These are phyloP conservation scores for Pangasianodon hypophthalmus DNA, from an alignment of 2,113 vertebrate genomes.

Conservation along the genomic window DNA sequence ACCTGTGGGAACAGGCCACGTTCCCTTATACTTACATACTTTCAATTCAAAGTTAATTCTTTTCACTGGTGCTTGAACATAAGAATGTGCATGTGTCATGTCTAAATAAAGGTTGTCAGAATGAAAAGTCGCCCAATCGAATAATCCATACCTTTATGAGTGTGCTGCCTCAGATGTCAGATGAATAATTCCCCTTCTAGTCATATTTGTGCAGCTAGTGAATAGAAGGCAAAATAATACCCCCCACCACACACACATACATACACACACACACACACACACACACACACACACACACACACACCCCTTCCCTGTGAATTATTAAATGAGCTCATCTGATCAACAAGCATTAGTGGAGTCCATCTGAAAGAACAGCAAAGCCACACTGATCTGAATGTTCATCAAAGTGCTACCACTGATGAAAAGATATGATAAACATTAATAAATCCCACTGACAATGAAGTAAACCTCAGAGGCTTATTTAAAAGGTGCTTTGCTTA, in stretches of 20 bases:
- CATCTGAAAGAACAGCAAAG: background rate
- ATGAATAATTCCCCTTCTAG: background rate
- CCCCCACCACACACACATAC: too few species aligned
- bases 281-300: too few species aligned
- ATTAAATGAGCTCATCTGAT: slow-evolving; percentile 1
- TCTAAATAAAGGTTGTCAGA: background rate
- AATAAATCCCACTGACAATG: background rate
- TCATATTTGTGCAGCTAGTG: background rate
- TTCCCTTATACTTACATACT: background rate
- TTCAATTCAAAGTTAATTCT: slow-evolving; percentile 19
- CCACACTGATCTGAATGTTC: background rate
- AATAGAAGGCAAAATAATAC: background rate
- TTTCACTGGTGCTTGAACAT: background rate
- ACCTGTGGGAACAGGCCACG: slow-evolving; percentile 27
- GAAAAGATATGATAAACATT: slow-evolving; percentile 2
- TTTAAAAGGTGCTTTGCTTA: background rate
- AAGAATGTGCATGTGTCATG: background rate
- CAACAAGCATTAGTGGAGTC: background rate
- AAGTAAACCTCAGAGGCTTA: background rate
- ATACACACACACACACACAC: too few species aligned
- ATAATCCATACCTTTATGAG: background rate
- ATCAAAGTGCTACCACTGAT: background rate
- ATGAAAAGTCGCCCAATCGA: background rate
- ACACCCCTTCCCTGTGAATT: background rate
- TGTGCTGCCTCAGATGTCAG: background rate